Evolutionary conservation across 1,140 invertebrate genomes (phyloP).

Genomic region (Adelges cooleyi): DNA sequence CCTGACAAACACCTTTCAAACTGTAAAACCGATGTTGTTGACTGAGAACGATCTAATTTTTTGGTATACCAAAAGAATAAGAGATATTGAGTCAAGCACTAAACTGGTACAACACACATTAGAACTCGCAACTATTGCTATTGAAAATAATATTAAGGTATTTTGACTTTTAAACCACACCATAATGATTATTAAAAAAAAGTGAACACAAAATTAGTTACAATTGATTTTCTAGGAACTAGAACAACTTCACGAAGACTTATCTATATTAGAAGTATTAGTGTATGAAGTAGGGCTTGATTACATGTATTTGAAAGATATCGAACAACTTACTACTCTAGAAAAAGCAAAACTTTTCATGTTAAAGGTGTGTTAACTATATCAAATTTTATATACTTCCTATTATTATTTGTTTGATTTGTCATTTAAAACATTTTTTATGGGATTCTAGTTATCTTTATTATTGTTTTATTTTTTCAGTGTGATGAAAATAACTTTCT

Average conservation of each 20-base stretch:
- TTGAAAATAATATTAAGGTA: constrained; percentile 24
- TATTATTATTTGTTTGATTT: too few species aligned
- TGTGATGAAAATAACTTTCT: constrained; percentile 11
- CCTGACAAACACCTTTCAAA: constrained; percentile 15
- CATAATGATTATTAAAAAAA: too few species aligned
- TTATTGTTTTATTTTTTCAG: not conserved
- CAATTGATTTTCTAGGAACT: not conserved
- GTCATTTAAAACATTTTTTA: too few species aligned
- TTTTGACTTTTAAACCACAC: too few species aligned
- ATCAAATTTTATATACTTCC: too few species aligned
- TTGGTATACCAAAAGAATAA: constrained; percentile 21
- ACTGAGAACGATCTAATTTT: constrained; percentile 3
- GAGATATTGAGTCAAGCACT: constrained; percentile 6
- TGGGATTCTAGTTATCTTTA: too few species aligned
- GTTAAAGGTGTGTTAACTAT: not conserved
- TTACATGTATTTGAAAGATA: constrained; percentile 12
- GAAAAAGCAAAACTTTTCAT: constrained; percentile 22
- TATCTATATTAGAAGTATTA: constrained; percentile 15
- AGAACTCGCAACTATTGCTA: constrained; percentile 16
- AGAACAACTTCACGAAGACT: constrained; percentile 21
- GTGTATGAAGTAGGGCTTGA: constrained; percentile 10
- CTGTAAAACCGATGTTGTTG: not conserved
- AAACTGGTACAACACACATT: constrained; percentile 18
- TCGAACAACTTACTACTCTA: constrained; percentile 9
- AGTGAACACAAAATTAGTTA: too few species aligned